Percentiles rank a stretch among this genome's conserved stretches.
Conservation (phyloP, 2,888 invertebrate genomes). For the Ectropis crepuscularia region DNA sequence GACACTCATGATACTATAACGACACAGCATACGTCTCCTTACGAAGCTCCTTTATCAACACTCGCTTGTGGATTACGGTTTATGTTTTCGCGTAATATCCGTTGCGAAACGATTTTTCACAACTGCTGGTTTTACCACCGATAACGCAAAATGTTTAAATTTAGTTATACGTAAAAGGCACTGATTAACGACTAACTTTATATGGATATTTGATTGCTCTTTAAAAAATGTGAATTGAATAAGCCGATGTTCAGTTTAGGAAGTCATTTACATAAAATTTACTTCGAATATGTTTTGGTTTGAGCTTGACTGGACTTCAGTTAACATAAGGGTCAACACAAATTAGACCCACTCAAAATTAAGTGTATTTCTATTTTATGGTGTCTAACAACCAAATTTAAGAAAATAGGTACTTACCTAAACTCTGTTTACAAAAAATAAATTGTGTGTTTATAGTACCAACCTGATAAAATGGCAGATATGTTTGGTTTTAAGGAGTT, state of each 20-base stretch:
- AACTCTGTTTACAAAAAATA: too few species aligned
- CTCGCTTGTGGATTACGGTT: slow-evolving; percentile 32
- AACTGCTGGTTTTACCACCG: slow-evolving; percentile 31
- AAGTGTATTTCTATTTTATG: too few species aligned
- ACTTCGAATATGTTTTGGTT: background rate
- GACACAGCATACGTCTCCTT: slow-evolving; percentile 39
- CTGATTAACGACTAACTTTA: slow-evolving; percentile 51
- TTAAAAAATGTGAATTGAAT: slow-evolving; percentile 16
- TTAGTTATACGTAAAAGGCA: slow-evolving; percentile 58
- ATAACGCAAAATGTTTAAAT: slow-evolving; percentile 43
- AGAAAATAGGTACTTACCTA: too few species aligned
- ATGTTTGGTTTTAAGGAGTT: too few species aligned
- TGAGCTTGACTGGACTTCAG: background rate
- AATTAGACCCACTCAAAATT: too few species aligned
- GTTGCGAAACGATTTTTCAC: slow-evolving; percentile 32
- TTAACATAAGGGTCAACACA: background rate
- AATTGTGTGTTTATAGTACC: too few species aligned
- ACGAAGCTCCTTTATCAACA: slow-evolving; percentile 32
- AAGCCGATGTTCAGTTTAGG: slow-evolving; percentile 9
- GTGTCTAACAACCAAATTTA: too few species aligned
- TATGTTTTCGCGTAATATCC: slow-evolving; percentile 25
- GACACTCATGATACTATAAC: slow-evolving; percentile 64
- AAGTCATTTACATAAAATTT: background rate
- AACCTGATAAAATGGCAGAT: too few species aligned
- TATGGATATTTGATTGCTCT: slow-evolving; percentile 36